Percentiles rank a stretch among this genome's conserved stretches.
Conservation (phyloP, 1,140 invertebrate genomes). For the Mesaphorura yosii region DNA sequence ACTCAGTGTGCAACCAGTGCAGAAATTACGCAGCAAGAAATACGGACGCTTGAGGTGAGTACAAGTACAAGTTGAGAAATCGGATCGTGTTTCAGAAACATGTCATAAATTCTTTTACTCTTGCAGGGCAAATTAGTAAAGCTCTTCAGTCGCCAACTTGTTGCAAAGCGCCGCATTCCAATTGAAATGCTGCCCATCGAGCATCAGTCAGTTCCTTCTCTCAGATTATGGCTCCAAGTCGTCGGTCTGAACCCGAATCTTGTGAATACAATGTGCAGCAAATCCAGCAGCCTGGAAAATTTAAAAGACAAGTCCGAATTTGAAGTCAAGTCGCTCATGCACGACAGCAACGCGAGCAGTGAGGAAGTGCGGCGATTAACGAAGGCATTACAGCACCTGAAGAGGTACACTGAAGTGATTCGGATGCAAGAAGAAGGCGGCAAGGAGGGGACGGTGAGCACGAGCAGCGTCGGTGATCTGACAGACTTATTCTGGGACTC, state of each 20-base stretch:
- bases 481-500: conserved; percentile 75
- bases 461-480: conserved; percentile 5
- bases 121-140: conserved; percentile 84
- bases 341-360: conserved; percentile 50
- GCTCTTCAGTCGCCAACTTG: conserved; percentile 77
- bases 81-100: neutral
- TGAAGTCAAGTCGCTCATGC: conserved; percentile 61
- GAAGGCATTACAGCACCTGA: conserved; percentile 70
- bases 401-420: conserved; percentile 60
- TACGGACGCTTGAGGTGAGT: conserved; percentile 76
- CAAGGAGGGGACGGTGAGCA: conserved; percentile 33
- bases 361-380: conserved; percentile 68
- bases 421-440: conserved; percentile 46
- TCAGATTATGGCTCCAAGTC: conserved; percentile 80
- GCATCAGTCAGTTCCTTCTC: conserved; percentile 54
- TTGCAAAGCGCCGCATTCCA: conserved; percentile 64
- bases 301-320: conserved; percentile 70
- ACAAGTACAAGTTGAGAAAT: conserved; percentile 1
- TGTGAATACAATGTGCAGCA: conserved; percentile 43
- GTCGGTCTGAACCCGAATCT: conserved; percentile 53
- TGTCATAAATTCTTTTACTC: too few species aligned
- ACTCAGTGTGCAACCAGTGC: conserved; percentile 83
- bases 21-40: conserved; percentile 88
- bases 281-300: conserved; percentile 58
- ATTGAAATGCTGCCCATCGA: conserved; percentile 46